phyloP scores from a whole-genome alignment of 2,113 vertebrate genomes.

The Stegostoma tigrinum region DNA sequence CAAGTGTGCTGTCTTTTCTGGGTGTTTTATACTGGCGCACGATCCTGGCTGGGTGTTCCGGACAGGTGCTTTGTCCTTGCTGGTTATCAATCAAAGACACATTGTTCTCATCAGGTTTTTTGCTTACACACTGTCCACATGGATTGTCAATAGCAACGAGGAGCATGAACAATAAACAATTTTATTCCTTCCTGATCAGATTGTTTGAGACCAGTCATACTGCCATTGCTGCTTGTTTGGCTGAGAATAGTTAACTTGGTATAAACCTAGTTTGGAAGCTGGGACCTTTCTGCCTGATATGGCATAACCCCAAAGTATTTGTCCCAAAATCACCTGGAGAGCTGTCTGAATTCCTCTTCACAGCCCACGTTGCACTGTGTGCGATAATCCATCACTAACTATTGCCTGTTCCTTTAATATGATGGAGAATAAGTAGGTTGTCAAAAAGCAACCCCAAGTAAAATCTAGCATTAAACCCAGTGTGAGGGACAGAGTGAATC shows the following conservation, averaged over 20 bases:
- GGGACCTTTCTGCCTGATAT: not conserved
- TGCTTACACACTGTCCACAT: not conserved
- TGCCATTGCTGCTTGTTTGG: not conserved
- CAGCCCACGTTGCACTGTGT: not conserved
- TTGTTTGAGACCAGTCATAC: not conserved
- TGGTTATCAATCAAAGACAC: not conserved
- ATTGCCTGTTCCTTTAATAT: not conserved
- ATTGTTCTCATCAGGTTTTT: not conserved
- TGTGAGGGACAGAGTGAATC: not conserved
- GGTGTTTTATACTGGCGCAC: not conserved
- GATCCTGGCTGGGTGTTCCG: not conserved
- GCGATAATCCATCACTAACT: not conserved
- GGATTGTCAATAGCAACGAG: not conserved
- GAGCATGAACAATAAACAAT: not conserved
- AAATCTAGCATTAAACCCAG: not conserved
- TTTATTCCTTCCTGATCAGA: not conserved
- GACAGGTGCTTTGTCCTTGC: not conserved
- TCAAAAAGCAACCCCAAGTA: not conserved
- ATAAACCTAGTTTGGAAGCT: not conserved
- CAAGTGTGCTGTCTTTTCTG: not conserved
- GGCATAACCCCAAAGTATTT: not conserved
- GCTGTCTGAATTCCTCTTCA: not conserved
- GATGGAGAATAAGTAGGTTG: not conserved
- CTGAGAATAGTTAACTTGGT: not conserved
- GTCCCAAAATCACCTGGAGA: not conserved